These are phyloP conservation scores for Gnathonemus echidnorhynchus DNA, from an alignment of 2,113 vertebrate species.

Conservation along the genomic window DNA sequence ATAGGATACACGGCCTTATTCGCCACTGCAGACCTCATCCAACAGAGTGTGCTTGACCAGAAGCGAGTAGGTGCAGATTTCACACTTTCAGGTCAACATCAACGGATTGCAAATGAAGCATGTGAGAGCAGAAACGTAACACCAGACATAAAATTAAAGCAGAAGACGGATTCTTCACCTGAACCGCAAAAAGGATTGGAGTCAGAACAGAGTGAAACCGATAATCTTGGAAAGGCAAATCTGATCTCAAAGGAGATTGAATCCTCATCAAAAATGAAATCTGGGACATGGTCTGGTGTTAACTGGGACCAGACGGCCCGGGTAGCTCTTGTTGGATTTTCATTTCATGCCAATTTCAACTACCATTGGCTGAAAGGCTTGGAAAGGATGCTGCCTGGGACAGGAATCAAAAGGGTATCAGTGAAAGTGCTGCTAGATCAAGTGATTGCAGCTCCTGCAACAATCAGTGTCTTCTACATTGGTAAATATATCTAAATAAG, in stretches of 20 bases:
- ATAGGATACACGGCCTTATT: constrained; percentile 65
- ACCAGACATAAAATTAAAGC: neutral
- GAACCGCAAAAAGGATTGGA: neutral
- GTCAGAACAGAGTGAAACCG: neutral
- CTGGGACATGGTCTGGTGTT: constrained; percentile 20
- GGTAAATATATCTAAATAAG: constrained; percentile 42
- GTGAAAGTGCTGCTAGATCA: constrained; percentile 67
- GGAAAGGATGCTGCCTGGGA: constrained; percentile 61
- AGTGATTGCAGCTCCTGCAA: constrained; percentile 60
- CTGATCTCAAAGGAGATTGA: neutral
- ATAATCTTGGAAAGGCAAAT: constrained; percentile 16
- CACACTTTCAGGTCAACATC: neutral
- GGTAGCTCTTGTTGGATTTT: constrained; percentile 63
- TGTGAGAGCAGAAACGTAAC: neutral
- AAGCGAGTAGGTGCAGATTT: neutral
- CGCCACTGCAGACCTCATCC: constrained; percentile 66
- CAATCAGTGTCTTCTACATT: constrained; percentile 69
- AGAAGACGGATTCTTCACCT: neutral
- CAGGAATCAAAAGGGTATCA: constrained; percentile 43
- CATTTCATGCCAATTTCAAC: constrained; percentile 72
- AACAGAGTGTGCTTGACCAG: constrained; percentile 54
- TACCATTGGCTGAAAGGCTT: constrained; percentile 65
- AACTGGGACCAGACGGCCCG: constrained; percentile 59
- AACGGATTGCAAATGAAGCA: neutral
- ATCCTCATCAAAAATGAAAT: neutral